These are phyloP conservation scores for Amphiura filiformis DNA, from an alignment of 35 echinoderm and acorn worm genomes.

Conservation along the genomic window DNA sequence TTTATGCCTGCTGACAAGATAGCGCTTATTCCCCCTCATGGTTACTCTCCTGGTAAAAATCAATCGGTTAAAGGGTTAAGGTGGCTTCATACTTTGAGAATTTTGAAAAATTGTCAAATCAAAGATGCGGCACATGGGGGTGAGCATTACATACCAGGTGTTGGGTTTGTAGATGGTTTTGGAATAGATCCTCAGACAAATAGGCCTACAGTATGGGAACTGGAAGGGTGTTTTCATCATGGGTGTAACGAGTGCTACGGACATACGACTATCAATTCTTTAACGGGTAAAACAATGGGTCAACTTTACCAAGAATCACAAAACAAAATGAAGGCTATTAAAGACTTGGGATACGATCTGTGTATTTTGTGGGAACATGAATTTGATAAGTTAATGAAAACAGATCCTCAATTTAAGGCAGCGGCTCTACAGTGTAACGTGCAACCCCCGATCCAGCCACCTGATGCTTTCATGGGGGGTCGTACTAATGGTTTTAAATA, in stretches of 20 bases:
- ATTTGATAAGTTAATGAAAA: background rate
- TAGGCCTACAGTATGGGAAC: background rate
- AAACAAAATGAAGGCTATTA: background rate
- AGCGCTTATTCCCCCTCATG: slow-evolving; percentile 21
- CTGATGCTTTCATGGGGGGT: slow-evolving; percentile 61
- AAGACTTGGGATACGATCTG: background rate
- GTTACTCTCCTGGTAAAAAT: background rate
- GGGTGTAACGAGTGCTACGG: slow-evolving; percentile 49
- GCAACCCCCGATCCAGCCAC: background rate
- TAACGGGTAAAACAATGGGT: background rate
- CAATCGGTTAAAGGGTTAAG: slow-evolving; percentile 26
- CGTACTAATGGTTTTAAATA: slow-evolving; percentile 63
- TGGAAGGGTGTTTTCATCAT: slow-evolving; percentile 43
- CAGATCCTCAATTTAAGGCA: background rate
- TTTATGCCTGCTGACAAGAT: slow-evolving; percentile 35
- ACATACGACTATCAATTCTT: background rate
- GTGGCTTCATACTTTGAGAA: background rate
- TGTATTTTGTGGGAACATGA: slow-evolving; percentile 43
- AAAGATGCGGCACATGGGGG: slow-evolving; percentile 49
- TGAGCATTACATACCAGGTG: background rate
- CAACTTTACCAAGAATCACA: slow-evolving; percentile 14
- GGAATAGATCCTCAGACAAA: background rate
- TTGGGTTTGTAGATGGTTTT: slow-evolving; percentile 43
- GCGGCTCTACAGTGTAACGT: background rate
- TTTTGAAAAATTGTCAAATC: background rate